Base-by-base conservation (phyloP, 2,888 invertebrate species). In the Molanna angustata region DNA sequence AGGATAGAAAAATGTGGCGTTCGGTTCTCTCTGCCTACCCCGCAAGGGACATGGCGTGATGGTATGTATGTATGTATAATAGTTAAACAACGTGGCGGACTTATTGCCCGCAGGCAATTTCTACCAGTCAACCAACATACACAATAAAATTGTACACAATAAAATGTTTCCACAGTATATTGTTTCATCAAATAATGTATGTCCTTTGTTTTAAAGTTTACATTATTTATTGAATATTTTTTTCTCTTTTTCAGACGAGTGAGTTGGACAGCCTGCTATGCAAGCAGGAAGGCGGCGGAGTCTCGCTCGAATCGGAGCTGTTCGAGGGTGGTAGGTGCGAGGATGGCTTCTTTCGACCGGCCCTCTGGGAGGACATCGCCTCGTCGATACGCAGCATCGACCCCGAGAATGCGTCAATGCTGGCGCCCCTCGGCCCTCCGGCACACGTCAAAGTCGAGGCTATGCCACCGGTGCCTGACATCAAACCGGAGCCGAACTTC, bases 301-400 rank as follows among this genome's bases (percentile, higher is more conserved):
- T 72, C 76, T 83, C 72, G 82, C 80, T 70, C 80, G 70, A 73
- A 78, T 72, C 76, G 74, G 73, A 74, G 67, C 72, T 76, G 49
- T 76, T 77, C 67, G 74, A 77, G 59, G 71, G 82, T 33, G 78
- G 79, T 45, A 80, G 72, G 68, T 82, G 88, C 69, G 92, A 93
- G 72, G 92, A 93, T 74, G 87, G 88, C 48, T 92, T 90, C 74
- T 83, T 90, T 62, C 85, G 90, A 64, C 91, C 92, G 39, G 89
- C 90, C 22, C 80, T 92, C 35, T 93, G 93, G 93, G 92, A 93
- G 74, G 92, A 93, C 76, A 91, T 93, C 68, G 87, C 91, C 60
- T 89, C 90, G 69, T 90, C 90, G 66, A 90, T 92, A 72, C 85
- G 90, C 68, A 92, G 91, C 71, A 86, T 92, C 67, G 92, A 93